Evolutionary conservation across 2,113 vertebrate genomes (phyloP).

Genomic region (Brachypteracias leptosomus): DNA sequence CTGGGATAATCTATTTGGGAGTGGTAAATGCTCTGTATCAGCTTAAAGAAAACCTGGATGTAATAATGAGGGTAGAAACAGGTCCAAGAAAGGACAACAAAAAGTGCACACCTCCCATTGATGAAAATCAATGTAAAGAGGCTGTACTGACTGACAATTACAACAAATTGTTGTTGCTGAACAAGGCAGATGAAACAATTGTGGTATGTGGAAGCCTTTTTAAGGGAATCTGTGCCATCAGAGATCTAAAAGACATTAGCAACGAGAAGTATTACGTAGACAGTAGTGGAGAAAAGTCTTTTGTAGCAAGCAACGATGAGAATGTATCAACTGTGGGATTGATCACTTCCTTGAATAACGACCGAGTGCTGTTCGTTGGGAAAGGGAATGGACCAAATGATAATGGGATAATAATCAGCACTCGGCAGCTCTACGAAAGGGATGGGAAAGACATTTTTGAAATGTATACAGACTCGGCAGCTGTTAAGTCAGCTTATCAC

Average conservation of each 20-base stretch:
- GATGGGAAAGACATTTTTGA: slow-evolving; percentile 87
- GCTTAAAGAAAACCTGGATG: slow-evolving; percentile 73
- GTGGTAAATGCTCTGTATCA: slow-evolving; percentile 89
- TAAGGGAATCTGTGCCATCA: slow-evolving; percentile 90
- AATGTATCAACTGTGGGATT: slow-evolving; percentile 88
- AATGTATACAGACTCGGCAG: slow-evolving; percentile 85
- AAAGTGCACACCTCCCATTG: slow-evolving; percentile 90
- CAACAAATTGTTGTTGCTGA: slow-evolving; percentile 91
- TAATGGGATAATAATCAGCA: slow-evolving; percentile 94
- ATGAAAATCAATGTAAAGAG: slow-evolving; percentile 79
- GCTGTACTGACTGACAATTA: slow-evolving; percentile 80
- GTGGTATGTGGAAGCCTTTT: slow-evolving; percentile 92
- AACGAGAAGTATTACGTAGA: slow-evolving; percentile 83
- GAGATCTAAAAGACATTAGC: slow-evolving; percentile 80
- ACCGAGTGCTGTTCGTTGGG: slow-evolving; percentile 85
- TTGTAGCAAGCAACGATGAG: slow-evolving; percentile 90
- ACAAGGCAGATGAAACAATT: slow-evolving; percentile 67
- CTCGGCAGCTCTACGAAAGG: slow-evolving; percentile 80
- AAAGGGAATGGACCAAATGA: slow-evolving; percentile 90
- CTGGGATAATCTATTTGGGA: slow-evolving; percentile 87
- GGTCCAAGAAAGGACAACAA: slow-evolving; percentile 85
- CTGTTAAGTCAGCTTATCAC: slow-evolving; percentile 82
- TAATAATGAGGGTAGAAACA: slow-evolving; percentile 57
- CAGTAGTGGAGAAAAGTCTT: slow-evolving; percentile 90
- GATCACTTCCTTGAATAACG: slow-evolving; percentile 74